These are phyloP conservation scores for Anthopleura xanthogrammica DNA, from an alignment of 92 coral and sea anemone species.

Conservation along the genomic window DNA sequence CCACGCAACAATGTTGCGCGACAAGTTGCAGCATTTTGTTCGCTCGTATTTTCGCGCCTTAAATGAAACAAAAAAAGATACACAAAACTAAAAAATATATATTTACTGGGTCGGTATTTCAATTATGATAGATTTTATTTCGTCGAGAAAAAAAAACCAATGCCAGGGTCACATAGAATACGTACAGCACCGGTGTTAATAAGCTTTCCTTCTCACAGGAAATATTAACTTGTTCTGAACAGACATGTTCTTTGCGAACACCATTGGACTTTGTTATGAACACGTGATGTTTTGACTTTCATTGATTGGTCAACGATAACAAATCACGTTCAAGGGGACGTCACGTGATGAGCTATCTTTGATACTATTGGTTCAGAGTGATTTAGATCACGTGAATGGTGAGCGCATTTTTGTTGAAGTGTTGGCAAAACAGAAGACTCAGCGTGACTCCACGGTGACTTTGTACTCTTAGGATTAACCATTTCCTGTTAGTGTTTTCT, in stretches of 20 bases:
- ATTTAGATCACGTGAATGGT: neutral
- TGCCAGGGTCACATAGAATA: constrained; percentile 8
- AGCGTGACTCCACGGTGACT: neutral
- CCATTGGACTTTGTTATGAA: neutral
- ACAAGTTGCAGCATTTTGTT: too few relatives aligned
- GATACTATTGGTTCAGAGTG: neutral
- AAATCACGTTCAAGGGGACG: neutral
- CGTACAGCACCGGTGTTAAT: neutral
- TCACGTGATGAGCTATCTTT: neutral
- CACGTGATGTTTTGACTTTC: neutral
- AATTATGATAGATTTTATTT: too few relatives aligned
- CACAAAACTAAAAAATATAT: too few relatives aligned
- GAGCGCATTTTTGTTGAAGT: neutral
- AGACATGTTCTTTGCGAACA: neutral
- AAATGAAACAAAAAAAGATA: too few relatives aligned
- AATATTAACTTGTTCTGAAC: neutral
- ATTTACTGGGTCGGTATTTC: too few relatives aligned
- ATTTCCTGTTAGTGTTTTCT: constrained; percentile 26
- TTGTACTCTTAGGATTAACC: constrained; percentile 13
- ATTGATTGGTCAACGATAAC: too few relatives aligned
- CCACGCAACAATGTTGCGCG: too few relatives aligned
- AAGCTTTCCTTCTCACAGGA: neutral
- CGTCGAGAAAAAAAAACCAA: neutral
- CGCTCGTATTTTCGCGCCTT: too few relatives aligned
- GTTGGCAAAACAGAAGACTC: neutral